Base-by-base conservation (phyloP, 2,113 vertebrate genomes). In the Leiothrix lutea region DNA sequence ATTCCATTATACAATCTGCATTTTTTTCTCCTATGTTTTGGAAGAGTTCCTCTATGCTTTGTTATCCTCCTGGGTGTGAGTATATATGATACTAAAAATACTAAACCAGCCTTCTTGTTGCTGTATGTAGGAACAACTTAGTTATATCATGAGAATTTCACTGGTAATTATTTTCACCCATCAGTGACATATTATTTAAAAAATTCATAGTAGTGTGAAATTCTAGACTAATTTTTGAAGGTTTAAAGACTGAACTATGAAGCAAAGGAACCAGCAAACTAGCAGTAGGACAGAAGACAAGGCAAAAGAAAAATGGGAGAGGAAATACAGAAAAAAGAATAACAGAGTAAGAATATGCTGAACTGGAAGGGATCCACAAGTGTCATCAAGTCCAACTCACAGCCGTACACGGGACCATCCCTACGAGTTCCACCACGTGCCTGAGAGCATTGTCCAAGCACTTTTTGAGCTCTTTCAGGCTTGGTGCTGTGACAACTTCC, bases 361-460 rank as follows among this genome's bases (percentile, higher is more conserved):
- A 72, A 45, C 13, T 33, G 21, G 13, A 83, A 45, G 38, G 38
- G 8, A 31, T 61, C 26, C 38, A 25, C 9, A 44, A 71, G 31
- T 2, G 12, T 51, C 36, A 31, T 51, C 31, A 35, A 31, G 33
- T 18, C 38, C 31, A 53, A 8, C 21, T 53, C 13, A n/a, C 15
- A 31, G 9, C 20, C 1, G 0, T 9, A n/a, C 15, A 29, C 4
- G 14, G 23, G 1, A 42, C 20, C 15, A 82, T 24, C 15, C 36
- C 31, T 15, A 60, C 29, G 25, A 20, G 36, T 36, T 45, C 3
- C 33, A 51, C 12, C 25, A 16, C 2, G 2, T 35, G 10, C 31
- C 15, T 16, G 15, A 51, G 25, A 61, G 10, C 3, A 31, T 8
- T 44, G 10, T 44, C 8, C 16, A 71, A 71, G 31, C 6, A 13